A percentile compares a stretch with the other conserved stretches of the same genome.
These are phyloP conservation scores for Perca schrenkii DNA, from an alignment of 2,113 vertebrate genomes.

Conservation along the genomic window DNA sequence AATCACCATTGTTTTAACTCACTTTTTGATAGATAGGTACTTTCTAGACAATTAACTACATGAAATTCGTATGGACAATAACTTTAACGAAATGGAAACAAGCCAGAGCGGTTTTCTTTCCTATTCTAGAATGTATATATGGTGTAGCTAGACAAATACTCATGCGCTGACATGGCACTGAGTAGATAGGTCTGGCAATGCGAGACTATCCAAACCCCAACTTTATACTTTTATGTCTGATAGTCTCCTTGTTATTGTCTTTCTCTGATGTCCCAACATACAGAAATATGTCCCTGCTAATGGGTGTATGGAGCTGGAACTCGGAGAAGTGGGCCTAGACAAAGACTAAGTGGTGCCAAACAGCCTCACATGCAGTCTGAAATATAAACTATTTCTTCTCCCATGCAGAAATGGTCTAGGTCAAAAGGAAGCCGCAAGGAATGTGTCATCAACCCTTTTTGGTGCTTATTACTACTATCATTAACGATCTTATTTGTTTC, in stretches of 20 bases:
- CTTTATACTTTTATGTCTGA: background rate
- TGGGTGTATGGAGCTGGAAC: background rate
- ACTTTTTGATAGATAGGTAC: too few species aligned
- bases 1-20: too few species aligned
- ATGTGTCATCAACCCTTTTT: conserved; percentile 12
- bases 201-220: background rate
- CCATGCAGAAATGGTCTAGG: background rate
- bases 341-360: conserved; percentile 12
- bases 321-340: background rate
- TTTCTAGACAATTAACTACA: too few species aligned
- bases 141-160: too few species aligned
- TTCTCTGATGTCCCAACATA: background rate
- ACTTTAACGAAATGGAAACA: too few species aligned
- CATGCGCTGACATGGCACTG: too few species aligned
- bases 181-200: too few species aligned
- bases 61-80: too few species aligned
- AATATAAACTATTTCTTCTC: conserved; percentile 45
- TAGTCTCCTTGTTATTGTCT: conserved; percentile 6
- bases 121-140: too few species aligned
- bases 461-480: background rate
- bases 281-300: conserved; percentile 3
- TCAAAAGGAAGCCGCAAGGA: conserved; percentile 15
- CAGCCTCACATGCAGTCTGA: conserved; percentile 20
- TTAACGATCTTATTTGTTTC: background rate
- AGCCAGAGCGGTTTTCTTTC: too few species aligned